These are phyloP conservation scores for Cryptocheilus praepositus DNA, from an alignment of 2,888 invertebrate species.

Conservation along the genomic window DNA sequence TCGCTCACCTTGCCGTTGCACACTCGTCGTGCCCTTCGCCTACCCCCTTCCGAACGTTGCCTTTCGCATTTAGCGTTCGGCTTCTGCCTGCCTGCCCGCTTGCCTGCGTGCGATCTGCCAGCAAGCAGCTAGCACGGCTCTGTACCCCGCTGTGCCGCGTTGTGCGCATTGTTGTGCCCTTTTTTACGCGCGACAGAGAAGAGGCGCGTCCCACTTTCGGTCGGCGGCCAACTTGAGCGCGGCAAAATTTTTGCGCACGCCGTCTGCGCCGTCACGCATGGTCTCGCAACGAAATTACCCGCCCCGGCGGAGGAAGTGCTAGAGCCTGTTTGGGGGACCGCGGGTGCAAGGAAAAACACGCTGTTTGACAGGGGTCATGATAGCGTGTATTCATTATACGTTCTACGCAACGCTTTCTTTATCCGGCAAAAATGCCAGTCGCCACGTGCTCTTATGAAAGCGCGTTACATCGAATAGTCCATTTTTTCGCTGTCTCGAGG, in stretches of 20 bases:
- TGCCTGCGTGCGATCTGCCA: conserved; percentile 40
- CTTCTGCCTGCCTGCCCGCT: conserved; percentile 13
- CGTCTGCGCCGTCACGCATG: conserved; percentile 46
- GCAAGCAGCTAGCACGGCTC: conserved; percentile 65
- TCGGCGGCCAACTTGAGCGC: conserved; percentile 14
- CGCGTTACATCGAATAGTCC: too few relatives aligned
- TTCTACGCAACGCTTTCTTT: too few relatives aligned
- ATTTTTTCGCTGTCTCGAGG: too few relatives aligned
- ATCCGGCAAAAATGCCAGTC: too few relatives aligned
- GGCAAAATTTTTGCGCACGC: background rate
- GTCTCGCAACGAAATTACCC: conserved; percentile 34
- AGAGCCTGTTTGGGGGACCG: too few relatives aligned
- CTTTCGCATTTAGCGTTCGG: conserved; percentile 14
- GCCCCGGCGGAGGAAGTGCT: conserved; percentile 38
- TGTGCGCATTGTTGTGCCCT: conserved; percentile 70
- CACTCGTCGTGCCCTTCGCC: conserved; percentile 16
- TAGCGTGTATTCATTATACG: too few relatives aligned
- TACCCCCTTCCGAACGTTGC: conserved; percentile 29
- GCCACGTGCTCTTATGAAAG: too few relatives aligned
- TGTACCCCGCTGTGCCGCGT: conserved; percentile 59
- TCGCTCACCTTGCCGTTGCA: conserved; percentile 21
- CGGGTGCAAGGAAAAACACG: too few relatives aligned
- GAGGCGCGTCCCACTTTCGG: conserved; percentile 1
- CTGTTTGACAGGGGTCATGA: too few relatives aligned
- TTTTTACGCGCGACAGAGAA: conserved; percentile 35